phyloP scores from a whole-genome alignment of 1,140 invertebrate species.

The Littorina saxatilis region DNA sequence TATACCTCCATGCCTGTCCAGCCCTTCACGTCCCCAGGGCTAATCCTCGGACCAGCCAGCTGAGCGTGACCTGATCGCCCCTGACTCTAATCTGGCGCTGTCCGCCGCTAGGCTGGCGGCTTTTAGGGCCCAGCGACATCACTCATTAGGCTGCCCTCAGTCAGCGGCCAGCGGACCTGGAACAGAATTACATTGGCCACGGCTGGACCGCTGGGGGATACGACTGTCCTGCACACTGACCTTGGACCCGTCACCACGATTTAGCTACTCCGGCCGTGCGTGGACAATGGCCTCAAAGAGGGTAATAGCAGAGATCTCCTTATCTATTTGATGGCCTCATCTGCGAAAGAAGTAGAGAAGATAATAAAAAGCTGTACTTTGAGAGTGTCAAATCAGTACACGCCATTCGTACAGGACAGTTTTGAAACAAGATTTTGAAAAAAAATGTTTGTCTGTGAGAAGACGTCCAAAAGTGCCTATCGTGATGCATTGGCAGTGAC shows the following conservation, averaged over 20 bases:
- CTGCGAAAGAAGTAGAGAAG: neutral
- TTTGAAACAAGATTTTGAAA: neutral
- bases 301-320: neutral
- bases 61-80: neutral
- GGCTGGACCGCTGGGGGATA: neutral
- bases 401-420: no score
- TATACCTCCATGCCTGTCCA: conserved; percentile 15
- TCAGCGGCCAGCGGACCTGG: neutral
- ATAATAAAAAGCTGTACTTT: neutral
- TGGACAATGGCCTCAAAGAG: neutral
- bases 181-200: neutral
- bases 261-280: neutral
- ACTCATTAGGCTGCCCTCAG: conserved; percentile 8
- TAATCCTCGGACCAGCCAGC: neutral
- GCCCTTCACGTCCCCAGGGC: neutral
- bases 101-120: neutral
- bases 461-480: no score
- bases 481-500: neutral
- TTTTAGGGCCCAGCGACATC: neutral
- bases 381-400: neutral
- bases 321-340: neutral
- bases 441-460: no score
- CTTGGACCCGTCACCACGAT: neutral
- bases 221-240: neutral
- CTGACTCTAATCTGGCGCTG: conserved; percentile 19